These are phyloP conservation scores for Lipophrys pholis DNA, from an alignment of 2,113 vertebrate species.

Conservation along the genomic window DNA sequence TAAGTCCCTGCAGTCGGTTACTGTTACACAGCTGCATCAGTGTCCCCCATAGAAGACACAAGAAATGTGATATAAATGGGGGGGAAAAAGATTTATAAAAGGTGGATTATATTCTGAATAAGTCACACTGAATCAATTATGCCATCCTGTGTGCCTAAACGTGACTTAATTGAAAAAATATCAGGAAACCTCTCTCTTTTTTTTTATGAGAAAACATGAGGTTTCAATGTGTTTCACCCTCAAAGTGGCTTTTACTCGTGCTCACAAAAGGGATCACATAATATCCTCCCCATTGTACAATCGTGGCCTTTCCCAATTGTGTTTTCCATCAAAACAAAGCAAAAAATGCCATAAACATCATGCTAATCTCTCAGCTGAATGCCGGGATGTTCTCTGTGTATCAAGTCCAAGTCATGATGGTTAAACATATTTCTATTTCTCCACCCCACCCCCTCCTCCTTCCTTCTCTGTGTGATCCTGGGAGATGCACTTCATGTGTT, in stretches of 20 bases:
- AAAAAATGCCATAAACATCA: constrained; percentile 22
- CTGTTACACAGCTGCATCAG: constrained; percentile 62
- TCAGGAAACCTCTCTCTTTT: background rate
- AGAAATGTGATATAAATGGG: background rate
- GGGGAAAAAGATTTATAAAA: no score
- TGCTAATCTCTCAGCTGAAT: constrained; percentile 32
- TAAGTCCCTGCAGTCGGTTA: constrained; percentile 60
- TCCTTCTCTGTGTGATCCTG: constrained; percentile 5
- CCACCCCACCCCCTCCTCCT: background rate
- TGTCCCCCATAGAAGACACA: constrained; percentile 38
- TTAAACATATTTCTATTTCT: constrained; percentile 27
- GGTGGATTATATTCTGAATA: no score
- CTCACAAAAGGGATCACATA: constrained; percentile 26
- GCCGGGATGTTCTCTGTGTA: constrained; percentile 30
- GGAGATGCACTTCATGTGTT: constrained; percentile 57
- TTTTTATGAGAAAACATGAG: background rate
- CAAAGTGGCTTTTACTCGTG: constrained; percentile 1
- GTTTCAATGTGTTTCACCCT: background rate
- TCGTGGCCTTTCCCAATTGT: background rate
- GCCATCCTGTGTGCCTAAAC: background rate
- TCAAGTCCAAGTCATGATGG: constrained; percentile 34
- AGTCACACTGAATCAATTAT: no score
- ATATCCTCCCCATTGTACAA: background rate
- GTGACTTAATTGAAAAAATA: background rate
- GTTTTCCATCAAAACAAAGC: constrained; percentile 43